These are phyloP conservation scores for Morone saxatilis DNA, from an alignment of 2,113 vertebrate species.

Conservation along the genomic window DNA sequence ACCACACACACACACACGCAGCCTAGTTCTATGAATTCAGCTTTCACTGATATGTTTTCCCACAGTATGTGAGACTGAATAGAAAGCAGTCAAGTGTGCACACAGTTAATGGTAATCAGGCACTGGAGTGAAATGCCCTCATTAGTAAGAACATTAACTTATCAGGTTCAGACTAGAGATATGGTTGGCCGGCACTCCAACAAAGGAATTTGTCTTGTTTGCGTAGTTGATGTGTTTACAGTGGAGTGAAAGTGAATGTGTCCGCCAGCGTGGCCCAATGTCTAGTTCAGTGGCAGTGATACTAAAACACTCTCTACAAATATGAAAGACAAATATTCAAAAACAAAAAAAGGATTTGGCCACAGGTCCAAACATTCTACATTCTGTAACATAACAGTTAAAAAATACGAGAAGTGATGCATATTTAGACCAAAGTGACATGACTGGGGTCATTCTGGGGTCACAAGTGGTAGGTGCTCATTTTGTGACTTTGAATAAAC, in stretches of 20 bases:
- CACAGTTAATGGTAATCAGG: slow-evolving; percentile 65
- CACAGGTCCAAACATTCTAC: neutral
- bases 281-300: slow-evolving; percentile 44
- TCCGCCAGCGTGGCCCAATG: slow-evolving; percentile 35
- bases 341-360: neutral
- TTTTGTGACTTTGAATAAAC: slow-evolving; percentile 39
- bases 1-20: slow-evolving; percentile 59
- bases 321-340: slow-evolving; percentile 20
- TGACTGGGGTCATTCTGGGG: neutral
- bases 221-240: slow-evolving; percentile 71
- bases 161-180: slow-evolving; percentile 70
- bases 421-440: slow-evolving; percentile 4
- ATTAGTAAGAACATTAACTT: slow-evolving; percentile 68
- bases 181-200: slow-evolving; percentile 33
- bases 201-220: slow-evolving; percentile 71
- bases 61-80: slow-evolving; percentile 50
- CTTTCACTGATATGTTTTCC: slow-evolving; percentile 61
- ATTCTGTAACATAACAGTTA: neutral
- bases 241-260: slow-evolving; percentile 51
- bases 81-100: slow-evolving; percentile 48
- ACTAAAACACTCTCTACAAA: slow-evolving; percentile 10
- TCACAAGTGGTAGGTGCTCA: neutral
- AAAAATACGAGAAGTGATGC: neutral
- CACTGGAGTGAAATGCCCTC: slow-evolving; percentile 61
- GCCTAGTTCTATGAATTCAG: slow-evolving; percentile 16